Conservation (phyloP, 2,797 vertebrate species). For the Tarsius wallacei region DNA sequence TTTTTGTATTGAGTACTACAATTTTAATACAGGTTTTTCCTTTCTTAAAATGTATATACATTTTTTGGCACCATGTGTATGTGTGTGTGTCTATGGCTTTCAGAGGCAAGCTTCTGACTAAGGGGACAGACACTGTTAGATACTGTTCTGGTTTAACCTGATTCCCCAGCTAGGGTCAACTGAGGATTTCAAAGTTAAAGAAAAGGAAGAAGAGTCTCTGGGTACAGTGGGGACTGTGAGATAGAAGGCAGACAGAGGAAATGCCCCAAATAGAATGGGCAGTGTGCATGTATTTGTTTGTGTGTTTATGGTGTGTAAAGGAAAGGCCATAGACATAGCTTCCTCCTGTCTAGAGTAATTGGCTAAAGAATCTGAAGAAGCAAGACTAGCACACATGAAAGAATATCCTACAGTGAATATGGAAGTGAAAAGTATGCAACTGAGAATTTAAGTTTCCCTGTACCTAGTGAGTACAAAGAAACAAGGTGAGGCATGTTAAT, state of each 20-base stretch:
- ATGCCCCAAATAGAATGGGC: not conserved
- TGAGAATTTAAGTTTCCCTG: not conserved
- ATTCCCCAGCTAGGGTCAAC: not conserved
- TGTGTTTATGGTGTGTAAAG: not conserved
- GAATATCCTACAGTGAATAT: not conserved
- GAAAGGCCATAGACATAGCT: not conserved
- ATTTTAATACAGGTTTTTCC: too few relatives aligned
- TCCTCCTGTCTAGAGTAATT: not conserved
- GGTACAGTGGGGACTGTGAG: not conserved
- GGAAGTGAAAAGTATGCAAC: not conserved
- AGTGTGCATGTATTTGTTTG: too few relatives aligned
- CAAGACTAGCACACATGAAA: not conserved
- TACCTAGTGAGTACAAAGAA: not conserved
- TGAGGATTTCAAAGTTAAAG: not conserved
- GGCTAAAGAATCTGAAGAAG: not conserved
- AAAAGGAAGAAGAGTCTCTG: constrained; percentile 31
- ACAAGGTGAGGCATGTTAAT: not conserved
- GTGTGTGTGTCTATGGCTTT: too few relatives aligned
- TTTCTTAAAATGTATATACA: too few relatives aligned
- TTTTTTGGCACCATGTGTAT: too few relatives aligned
- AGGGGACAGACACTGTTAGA: not conserved
- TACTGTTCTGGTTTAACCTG: not conserved
- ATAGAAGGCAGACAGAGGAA: not conserved
- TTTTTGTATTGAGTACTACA: too few relatives aligned
- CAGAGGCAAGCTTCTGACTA: not conserved